Evolutionary conservation across 1,140 invertebrate genomes (phyloP).

Genomic region (Sinonovacula constricta): DNA sequence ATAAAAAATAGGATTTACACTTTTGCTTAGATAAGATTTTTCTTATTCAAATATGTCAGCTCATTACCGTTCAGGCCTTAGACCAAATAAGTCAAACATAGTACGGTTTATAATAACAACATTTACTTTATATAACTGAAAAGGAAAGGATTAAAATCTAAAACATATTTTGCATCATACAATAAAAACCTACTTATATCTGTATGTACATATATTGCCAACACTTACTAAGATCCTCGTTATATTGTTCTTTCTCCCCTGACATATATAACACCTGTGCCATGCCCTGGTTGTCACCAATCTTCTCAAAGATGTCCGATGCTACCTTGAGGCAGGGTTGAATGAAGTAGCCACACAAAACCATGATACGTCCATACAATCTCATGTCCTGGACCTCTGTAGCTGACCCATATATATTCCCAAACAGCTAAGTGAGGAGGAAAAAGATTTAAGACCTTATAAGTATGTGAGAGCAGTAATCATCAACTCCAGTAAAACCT

Average conservation of each 20-base stretch:
- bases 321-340: conserved; percentile 24
- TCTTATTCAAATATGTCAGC: too few species aligned
- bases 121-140: background rate
- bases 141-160: background rate
- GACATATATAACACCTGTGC: conserved; percentile 53
- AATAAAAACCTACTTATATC: background rate
- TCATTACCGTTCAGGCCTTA: too few species aligned
- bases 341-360: conserved; percentile 54
- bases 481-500: too few species aligned
- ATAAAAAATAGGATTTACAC: too few species aligned
- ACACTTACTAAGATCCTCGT: conserved; percentile 53
- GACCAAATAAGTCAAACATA: background rate
- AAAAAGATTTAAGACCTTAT: too few species aligned
- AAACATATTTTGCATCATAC: background rate
- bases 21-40: too few species aligned
- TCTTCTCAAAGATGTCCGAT: conserved; percentile 44
- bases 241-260: conserved; percentile 56
- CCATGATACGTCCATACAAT: conserved; percentile 47
- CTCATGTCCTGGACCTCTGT: too few species aligned
- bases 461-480: too few species aligned
- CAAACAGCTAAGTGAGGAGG: too few species aligned
- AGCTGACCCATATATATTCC: too few species aligned
- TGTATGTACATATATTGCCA: background rate
- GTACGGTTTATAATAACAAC: background rate
- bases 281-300: conserved; percentile 45